Base-by-base conservation (phyloP, 2,888 invertebrate genomes). In the Drosophila phalerata region DNA sequence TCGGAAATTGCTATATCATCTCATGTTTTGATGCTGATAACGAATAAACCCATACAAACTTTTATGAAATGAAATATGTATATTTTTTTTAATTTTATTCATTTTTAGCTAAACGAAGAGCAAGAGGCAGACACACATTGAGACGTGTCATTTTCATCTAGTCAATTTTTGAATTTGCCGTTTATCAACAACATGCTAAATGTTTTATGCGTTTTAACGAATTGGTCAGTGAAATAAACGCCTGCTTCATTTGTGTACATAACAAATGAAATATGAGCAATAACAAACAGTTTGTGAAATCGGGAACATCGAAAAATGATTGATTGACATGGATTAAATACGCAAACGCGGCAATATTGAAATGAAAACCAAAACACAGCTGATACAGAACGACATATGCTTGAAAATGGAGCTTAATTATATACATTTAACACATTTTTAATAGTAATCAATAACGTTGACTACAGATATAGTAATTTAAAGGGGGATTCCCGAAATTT, bases 221-320 rank as follows among this genome's bases (percentile, higher is more conserved):
- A 32, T 13, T 32, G 17, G 11, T 19, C 19, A 17, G 19, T 19
- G 19, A 4, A 11, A 48, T 30, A 30, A 48, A 49, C 30, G 17
- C 19, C 9, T 6, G 25, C 10, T 25, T 25, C 15, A 25, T 6
- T 17, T 25, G 52, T 37, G 6, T 47, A 15, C 43, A 37, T 22
- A 43, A 37, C 48, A 45, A 22, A 34, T 52, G 52, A 52, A 52
- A 52, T 38, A 40, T 38, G 52, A 52, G 25, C 53, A 28, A 40
- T 34, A 22, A 10, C 34, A 53, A 53, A 53, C 40, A 52, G 28
- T 53, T 38, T 28, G 28, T 30, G 40, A 40, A 28, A 53, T 28
- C 28, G 52, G 40, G 28, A 51, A 37, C 37, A 49, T 22, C 34
- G 34, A 17, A 28, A 28, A 30, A 53, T 53, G 53, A 42, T 55